A percentile compares a stretch with the other conserved stretches of the same genome.
Conservation (phyloP, 2,888 invertebrate species). For the Trilocha varians region DNA sequence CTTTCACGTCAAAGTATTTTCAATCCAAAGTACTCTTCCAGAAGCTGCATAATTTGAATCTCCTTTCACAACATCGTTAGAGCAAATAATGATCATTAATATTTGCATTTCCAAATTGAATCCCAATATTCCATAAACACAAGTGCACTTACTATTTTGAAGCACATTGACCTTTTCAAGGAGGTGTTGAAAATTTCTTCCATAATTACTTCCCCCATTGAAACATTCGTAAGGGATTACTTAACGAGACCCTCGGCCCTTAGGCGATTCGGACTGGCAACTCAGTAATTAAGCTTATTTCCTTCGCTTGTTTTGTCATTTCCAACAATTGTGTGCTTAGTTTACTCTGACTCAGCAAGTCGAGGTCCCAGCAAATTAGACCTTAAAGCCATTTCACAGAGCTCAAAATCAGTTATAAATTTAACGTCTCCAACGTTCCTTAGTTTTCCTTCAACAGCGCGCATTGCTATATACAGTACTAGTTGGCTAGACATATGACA, state of each 20-base stretch:
- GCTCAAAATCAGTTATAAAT: background rate
- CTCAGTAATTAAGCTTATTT: conserved; percentile 69
- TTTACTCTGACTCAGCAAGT: conserved; percentile 15
- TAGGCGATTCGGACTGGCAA: conserved; percentile 50
- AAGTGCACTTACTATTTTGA: conserved; percentile 10
- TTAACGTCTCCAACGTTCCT: background rate
- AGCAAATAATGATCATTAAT: background rate
- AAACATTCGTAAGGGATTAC: conserved; percentile 56
- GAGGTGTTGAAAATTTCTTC: conserved; percentile 51
- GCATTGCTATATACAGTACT: conserved; percentile 23
- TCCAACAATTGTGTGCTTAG: conserved; percentile 41
- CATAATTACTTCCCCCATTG: conserved; percentile 58
- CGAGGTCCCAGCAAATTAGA: background rate
- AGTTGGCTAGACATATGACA: conserved; percentile 41
- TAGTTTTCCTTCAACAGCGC: background rate
- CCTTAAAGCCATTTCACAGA: conserved; percentile 1
- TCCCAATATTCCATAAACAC: background rate
- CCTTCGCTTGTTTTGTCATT: conserved; percentile 52
- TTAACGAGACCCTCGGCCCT: conserved; percentile 45
- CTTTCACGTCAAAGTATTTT: too few relatives aligned
- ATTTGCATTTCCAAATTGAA: too few relatives aligned
- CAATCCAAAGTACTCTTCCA: too few relatives aligned
- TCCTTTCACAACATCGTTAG: background rate
- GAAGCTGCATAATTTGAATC: too few relatives aligned
- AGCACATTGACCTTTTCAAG: conserved; percentile 33